Evolutionary conservation across 1,140 invertebrate species (phyloP).

Genomic region (Camponotus pennsylvanicus): DNA sequence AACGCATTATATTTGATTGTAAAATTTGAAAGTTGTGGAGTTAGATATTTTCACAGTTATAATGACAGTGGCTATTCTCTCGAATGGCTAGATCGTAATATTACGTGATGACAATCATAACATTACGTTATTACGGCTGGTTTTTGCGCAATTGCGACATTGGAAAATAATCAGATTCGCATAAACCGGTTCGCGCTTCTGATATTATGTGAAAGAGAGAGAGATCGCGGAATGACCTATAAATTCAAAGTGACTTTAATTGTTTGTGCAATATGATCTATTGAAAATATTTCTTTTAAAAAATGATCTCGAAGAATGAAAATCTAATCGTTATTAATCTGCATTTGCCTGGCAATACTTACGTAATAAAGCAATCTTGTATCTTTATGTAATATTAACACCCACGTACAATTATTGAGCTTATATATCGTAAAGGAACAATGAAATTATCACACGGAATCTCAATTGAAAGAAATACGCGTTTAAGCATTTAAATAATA

Average conservation of each 20-base stretch:
- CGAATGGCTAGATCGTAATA: slow-evolving; percentile 39
- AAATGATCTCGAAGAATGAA: slow-evolving; percentile 30
- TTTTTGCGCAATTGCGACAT: slow-evolving; percentile 61
- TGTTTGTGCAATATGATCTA: slow-evolving; percentile 11
- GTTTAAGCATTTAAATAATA: neutral
- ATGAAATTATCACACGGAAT: slow-evolving; percentile 1
- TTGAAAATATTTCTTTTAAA: slow-evolving; percentile 30
- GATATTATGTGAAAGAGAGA: slow-evolving; percentile 26
- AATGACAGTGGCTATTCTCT: slow-evolving; percentile 30
- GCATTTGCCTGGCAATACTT: neutral
- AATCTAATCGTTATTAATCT: slow-evolving; percentile 24
- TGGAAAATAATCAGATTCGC: slow-evolving; percentile 64
- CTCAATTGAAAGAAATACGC: neutral
- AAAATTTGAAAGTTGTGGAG: slow-evolving; percentile 21
- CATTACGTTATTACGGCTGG: slow-evolving; percentile 33
- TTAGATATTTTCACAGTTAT: slow-evolving; percentile 14
- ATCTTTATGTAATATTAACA: slow-evolving; percentile 19
- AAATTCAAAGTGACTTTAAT: slow-evolving; percentile 60
- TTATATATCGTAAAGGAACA: neutral
- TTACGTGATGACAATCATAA: slow-evolving; percentile 54
- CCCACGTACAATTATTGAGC: neutral
- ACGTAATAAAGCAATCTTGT: slow-evolving; percentile 14
- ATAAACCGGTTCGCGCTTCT: slow-evolving; percentile 55
- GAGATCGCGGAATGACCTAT: slow-evolving; percentile 50
- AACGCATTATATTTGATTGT: slow-evolving; percentile 22